Conservation (phyloP, 2,797 vertebrate genomes). For the Liparis tanakae region DNA sequence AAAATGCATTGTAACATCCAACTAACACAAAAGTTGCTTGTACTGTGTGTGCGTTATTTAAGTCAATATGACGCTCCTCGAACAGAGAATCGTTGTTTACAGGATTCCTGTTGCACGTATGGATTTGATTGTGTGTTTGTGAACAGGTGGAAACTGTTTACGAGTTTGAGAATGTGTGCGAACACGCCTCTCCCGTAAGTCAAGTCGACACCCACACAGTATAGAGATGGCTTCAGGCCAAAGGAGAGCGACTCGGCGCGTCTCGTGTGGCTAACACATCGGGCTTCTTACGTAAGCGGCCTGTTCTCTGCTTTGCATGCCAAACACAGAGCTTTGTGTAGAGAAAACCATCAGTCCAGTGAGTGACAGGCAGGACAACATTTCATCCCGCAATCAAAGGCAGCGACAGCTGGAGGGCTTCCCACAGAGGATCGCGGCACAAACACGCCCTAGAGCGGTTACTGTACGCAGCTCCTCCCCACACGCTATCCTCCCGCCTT, state of each 20-base stretch:
- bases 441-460: constrained; percentile 47
- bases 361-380: constrained; percentile 17
- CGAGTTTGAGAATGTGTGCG: constrained; percentile 10
- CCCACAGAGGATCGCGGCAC: neutral
- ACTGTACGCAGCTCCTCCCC: neutral
- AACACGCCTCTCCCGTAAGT: constrained; percentile 17
- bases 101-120: neutral
- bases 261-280: constrained; percentile 15
- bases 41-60: neutral
- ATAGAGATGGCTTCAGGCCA: neutral
- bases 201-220: neutral
- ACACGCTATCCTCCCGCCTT: constrained; percentile 6
- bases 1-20: neutral
- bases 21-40: neutral
- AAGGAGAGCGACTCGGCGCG: neutral
- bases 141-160: neutral
- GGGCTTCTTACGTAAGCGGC: constrained; percentile 17
- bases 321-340: constrained; percentile 28
- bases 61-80: neutral
- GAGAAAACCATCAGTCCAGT: constrained; percentile 63
- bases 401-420: constrained; percentile 43
- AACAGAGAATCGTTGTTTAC: neutral
- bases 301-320: constrained; percentile 32
- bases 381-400: constrained; percentile 44
- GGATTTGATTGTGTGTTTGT: neutral